Base-by-base conservation (phyloP, 2,888 invertebrate genomes). In the Byasa hedistus region DNA sequence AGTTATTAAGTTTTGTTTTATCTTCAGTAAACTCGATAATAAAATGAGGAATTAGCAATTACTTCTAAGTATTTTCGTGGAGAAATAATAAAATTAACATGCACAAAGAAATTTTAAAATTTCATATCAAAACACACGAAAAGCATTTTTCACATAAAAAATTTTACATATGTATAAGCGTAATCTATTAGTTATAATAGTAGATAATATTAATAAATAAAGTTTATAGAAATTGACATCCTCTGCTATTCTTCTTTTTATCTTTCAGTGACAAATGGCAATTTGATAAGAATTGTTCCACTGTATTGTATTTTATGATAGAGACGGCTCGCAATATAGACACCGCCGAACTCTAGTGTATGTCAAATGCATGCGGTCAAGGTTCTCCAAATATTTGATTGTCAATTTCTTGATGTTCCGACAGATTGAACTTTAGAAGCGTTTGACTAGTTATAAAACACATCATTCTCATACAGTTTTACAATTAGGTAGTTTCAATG, bases 301-400 rank as follows among this genome's bases (percentile, higher is more conserved):
- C 19, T 48, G 48, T 39, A 4, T 36, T 44, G 44, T 44, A 15
- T 17, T 19, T 48, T n/a, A 48, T 48, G 48, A 48, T 48, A 39
- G 48, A n/a, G 48, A 48, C 48, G 48, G n/a, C 19, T 48, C 19
- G 8, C 48, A 48, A 48, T n/a, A 48, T n/a, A n/a, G n/a, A 48
- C 48, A n/a, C 48, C 19, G 48, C 5, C 48, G n/a, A 48, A 48
- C 48, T 48, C 19, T 48, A 19, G 22, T 22, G 22, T 52, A 10
- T 52, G 52, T 21, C 57, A 63, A 57, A 36, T 44, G 39, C 3
- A 39, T 55, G 57, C n/a, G 62, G 56, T 63, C 62, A 63, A 63
- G 62, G 56, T 56, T 56, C 23, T 24, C 55, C 19, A 44, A 62
- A 54, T 56, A 56, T 44, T 60, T 15, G 36, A 22, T 32, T 21